Evolutionary conservation across 2,888 invertebrate genomes (phyloP), one percentile per base, ranked within the genome.

Genomic region (Lycia hirtaria): DNA sequence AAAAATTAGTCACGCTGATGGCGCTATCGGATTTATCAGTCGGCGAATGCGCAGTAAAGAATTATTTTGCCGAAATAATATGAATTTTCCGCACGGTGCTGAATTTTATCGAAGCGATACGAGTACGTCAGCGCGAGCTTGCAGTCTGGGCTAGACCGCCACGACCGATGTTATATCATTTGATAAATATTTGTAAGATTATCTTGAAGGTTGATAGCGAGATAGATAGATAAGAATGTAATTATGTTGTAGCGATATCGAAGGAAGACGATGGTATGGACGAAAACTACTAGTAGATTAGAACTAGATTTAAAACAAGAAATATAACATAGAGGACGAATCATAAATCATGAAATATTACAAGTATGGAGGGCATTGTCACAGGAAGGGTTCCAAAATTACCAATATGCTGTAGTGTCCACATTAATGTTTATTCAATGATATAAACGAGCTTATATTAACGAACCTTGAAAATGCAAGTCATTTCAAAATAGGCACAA

Each of bases 151-250:
- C 48, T 54, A 62, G 60, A 50, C 56, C 52, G 30, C 52, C 44
- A 58, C 44, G 43, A 55, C 44, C 44, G 56, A 62, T 56, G 32
- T 52, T 47, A 52, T 61, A 67, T 56, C 51, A 45, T 20, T 60
- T 64, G 62, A 71, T 71, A 73, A 72, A 69, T 71, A 68, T 75
- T 68, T 76, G 68, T 65, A 67, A 71, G 67, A 54, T n/a, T 68
- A 69, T 67, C 47, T 71, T 70, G 71, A 82, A 84, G 79, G 80
- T 50, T 72, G 78, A 75, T 73, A 81, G 83, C 82, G 74, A 83
- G 80, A 81, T 79, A n/a, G n/a, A n/a, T 61, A 77, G 62, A 69
- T 68, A 65, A 65, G 48, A 40, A 56, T 14, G 55, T 62, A 65
- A 67, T 64, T 67, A 64, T 55, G 60, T 50, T 53, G 60, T 49